phyloP scores from a whole-genome alignment of 1,140 invertebrate species.

The Drosophila pseudoobscura region DNA sequence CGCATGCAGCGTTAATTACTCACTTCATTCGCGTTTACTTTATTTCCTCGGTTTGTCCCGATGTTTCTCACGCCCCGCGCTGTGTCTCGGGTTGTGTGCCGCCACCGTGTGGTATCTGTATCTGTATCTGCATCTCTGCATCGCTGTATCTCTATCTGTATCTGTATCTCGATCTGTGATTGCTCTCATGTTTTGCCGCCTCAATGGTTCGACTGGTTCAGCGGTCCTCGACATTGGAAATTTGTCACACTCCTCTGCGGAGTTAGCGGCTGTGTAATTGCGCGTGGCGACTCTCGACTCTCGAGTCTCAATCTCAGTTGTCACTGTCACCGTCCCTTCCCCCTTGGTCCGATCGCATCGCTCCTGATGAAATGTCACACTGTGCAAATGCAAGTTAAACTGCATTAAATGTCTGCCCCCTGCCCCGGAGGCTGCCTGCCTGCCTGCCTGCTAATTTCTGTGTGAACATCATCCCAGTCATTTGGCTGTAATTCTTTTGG shows the following conservation, averaged over 20 bases:
- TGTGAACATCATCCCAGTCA: slow-evolving; percentile 48
- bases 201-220: slow-evolving; percentile 46
- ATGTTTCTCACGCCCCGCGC: slow-evolving; percentile 72
- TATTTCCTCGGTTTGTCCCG: slow-evolving; percentile 18
- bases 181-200: slow-evolving; percentile 79
- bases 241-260: slow-evolving; percentile 62
- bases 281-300: slow-evolving; percentile 51
- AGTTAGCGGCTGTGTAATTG: slow-evolving; percentile 64
- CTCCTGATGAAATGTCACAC: slow-evolving; percentile 78
- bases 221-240: slow-evolving; percentile 57
- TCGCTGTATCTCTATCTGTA: slow-evolving; percentile 53
- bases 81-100: slow-evolving; percentile 1
- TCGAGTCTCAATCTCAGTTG: slow-evolving; percentile 53
- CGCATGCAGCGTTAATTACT: slow-evolving; percentile 80
- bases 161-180: slow-evolving; percentile 74
- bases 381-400: slow-evolving; percentile 77
- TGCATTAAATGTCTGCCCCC: slow-evolving; percentile 58
- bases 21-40: slow-evolving; percentile 62
- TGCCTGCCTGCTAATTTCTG: slow-evolving; percentile 64
- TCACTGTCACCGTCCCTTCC: slow-evolving; percentile 34
- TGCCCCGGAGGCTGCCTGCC: no score
- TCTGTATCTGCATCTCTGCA: slow-evolving; percentile 46
- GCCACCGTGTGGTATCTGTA: slow-evolving; percentile 43
- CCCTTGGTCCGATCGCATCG: slow-evolving; percentile 32
- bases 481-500: slow-evolving; percentile 36